These are phyloP conservation scores for Aythya fuligula DNA, from an alignment of 2,797 vertebrate species.

Conservation along the genomic window DNA sequence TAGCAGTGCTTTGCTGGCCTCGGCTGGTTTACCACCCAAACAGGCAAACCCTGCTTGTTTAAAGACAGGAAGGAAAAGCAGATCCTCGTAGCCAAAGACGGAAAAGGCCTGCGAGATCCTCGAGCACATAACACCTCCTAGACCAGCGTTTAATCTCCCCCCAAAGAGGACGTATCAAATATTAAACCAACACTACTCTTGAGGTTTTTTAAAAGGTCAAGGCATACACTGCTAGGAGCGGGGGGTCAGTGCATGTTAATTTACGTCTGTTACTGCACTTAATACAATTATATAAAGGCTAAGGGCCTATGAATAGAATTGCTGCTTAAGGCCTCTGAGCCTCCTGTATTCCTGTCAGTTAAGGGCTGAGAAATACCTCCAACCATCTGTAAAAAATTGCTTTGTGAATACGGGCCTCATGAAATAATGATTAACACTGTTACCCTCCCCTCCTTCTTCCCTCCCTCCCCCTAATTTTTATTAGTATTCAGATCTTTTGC, in stretches of 20 bases:
- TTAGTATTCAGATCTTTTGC: slow-evolving; percentile 30
- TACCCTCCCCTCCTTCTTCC: not conserved
- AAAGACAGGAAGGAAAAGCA: not conserved
- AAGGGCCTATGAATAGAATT: slow-evolving; percentile 56
- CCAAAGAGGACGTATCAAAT: not conserved
- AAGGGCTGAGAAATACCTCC: slow-evolving; percentile 43
- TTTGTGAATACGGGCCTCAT: slow-evolving; percentile 18
- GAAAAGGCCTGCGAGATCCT: not conserved
- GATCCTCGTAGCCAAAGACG: not conserved
- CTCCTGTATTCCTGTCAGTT: slow-evolving; percentile 43
- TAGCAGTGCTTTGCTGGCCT: not conserved
- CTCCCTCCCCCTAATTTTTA: not conserved
- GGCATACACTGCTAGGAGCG: not conserved
- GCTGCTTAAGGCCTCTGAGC: slow-evolving; percentile 58
- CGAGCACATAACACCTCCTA: not conserved
- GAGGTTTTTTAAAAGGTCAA: slow-evolving; percentile 42
- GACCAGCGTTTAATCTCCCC: slow-evolving; percentile 9
- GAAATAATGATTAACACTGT: slow-evolving; percentile 37
- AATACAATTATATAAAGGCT: slow-evolving; percentile 60
- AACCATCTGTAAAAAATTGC: slow-evolving; percentile 58
- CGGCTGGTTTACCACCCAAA: not conserved
- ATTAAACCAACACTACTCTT: slow-evolving; percentile 14
- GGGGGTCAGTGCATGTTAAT: slow-evolving; percentile 42
- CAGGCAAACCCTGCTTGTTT: not conserved
- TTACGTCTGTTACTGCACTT: slow-evolving; percentile 45